Base-by-base conservation (phyloP, 2,888 invertebrate species). In the Camptogramma bilineatum region DNA sequence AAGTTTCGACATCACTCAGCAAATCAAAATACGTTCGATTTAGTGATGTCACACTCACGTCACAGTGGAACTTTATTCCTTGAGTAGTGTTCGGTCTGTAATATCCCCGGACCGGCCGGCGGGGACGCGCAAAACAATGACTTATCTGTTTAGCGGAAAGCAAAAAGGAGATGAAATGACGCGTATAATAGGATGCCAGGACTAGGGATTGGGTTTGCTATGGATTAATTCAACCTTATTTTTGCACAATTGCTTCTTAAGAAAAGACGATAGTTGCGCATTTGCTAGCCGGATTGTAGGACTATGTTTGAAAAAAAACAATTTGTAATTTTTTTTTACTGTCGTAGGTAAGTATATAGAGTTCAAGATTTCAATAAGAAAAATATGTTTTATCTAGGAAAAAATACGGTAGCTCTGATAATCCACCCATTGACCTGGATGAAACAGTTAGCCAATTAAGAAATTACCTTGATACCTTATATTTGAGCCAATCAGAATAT, bases 91-190 rank as follows among this genome's bases (percentile, higher is more conserved):
- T 39, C 51, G 1, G 52, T 4, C 21, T 1, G 52, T 56, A 57
- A 56, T 62, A 61, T 57, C 52, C 48, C 39, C 47, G 46, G 62
- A 56, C 34, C 17, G 51, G 69, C 72, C 64, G 34, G 56, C 52
- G 55, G 72, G 69, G 66, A 70, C 64, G 63, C 42, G 65, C 64
- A 61, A 60, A 69, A 73, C 73, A 73, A 73, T 70, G 69, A 71
- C 61, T 71, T 72, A 73, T 73, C 73, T 70, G 66, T 72, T 73
- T 70, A 73, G 64, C 69, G 55, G 46, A 24, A 54, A 69, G 64
- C 69, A 72, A 72, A 70, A 72, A 65, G 56, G 61, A 69, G 62
- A 39, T 42, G 46, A 63, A 58, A 65, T 62, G 60, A 65, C 47
- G 64, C 57, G 65, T 52, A 64, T 65, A 65, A 69, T 68, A 56